Conservation (phyloP, 2,888 invertebrate genomes). For the Auanema sp. region DNA sequence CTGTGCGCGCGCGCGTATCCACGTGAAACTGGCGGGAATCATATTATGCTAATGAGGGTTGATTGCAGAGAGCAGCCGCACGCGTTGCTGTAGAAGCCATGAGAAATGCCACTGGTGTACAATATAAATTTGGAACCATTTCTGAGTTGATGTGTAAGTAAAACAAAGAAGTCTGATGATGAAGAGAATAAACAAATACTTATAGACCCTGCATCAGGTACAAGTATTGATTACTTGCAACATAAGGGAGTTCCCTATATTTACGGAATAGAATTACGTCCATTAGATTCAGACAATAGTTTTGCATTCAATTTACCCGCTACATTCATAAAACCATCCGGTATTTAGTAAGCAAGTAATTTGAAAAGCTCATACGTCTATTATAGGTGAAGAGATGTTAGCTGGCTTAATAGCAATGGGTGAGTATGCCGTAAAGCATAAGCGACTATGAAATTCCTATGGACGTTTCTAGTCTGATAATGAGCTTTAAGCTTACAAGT, state of each 20-base stretch:
- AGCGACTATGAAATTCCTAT: slow-evolving; percentile 22
- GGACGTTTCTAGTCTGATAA: background rate
- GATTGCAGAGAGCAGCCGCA: slow-evolving; percentile 50
- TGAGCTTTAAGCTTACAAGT: background rate
- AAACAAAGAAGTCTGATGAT: background rate
- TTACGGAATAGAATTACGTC: slow-evolving; percentile 56
- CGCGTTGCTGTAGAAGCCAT: slow-evolving; percentile 57
- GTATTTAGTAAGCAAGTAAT: slow-evolving; percentile 16
- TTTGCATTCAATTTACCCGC: slow-evolving; percentile 55
- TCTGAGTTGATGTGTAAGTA: slow-evolving; percentile 60
- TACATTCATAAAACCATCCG: slow-evolving; percentile 49
- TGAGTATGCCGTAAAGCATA: slow-evolving; percentile 39
- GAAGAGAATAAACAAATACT: background rate
- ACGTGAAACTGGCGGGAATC: slow-evolving; percentile 5
- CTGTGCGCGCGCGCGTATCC: background rate
- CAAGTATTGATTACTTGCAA: slow-evolving; percentile 61
- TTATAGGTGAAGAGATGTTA: slow-evolving; percentile 52
- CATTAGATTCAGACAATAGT: slow-evolving; percentile 42
- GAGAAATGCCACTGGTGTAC: slow-evolving; percentile 49
- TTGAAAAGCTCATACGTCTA: background rate
- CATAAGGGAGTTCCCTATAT: slow-evolving; percentile 58
- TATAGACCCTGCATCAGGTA: slow-evolving; percentile 62
- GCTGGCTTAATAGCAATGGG: slow-evolving; percentile 43
- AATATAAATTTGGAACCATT: slow-evolving; percentile 59
- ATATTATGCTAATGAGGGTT: background rate